Base-by-base conservation (phyloP, 92 coral and sea anemone genomes). In the Umimayanthus chanpuru region DNA sequence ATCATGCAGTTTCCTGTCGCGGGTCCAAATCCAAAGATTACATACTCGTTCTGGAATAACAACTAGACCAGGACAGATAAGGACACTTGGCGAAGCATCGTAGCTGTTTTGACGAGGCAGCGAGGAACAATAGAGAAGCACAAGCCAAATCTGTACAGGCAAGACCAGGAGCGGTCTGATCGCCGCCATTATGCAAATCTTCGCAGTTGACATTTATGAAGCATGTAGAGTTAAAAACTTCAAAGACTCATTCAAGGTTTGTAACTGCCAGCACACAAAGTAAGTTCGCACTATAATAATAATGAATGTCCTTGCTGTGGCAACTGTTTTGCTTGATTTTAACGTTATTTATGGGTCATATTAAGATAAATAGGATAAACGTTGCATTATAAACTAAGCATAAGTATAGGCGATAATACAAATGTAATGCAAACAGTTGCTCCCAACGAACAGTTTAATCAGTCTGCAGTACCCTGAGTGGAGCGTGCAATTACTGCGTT, bases 401-500 rank as follows among this genome's bases (percentile, higher is more conserved):
- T 23, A 78, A 47, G 82, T 47, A 78, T 78, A 23, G 47, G 44
- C 78, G 80, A 76, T 39, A n/a, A 76, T 39, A 76, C 80, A 76
- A 76, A 79, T 23, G 83, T 79, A 28, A 55, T 28, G 70, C 71
- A 79, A 53, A 53, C 83, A 55, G 83, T 53, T 53, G 83, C 40
- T 15, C 70, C 71, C 83, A 71, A 53, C 70, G n/a, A n/a, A 78
- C 82, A 55, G 83, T 53, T 79, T 79, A 10, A 79, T 79, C 80
- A 76, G 80, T 79, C 83, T 28, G 70, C 70, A 36, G 66, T 78
- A 80, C 83, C 81, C 87, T 88, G 87, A 70, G 82, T 81, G 53
- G 76, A 28, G 75, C 90, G 76, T 49, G 80, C 65, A 80, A n/a
- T n/a, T n/a, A n/a, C n/a, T n/a, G 90, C 86, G 78, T 66, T 58